Conservation (phyloP, 2,113 vertebrate genomes). For the Struthio camelus region DNA sequence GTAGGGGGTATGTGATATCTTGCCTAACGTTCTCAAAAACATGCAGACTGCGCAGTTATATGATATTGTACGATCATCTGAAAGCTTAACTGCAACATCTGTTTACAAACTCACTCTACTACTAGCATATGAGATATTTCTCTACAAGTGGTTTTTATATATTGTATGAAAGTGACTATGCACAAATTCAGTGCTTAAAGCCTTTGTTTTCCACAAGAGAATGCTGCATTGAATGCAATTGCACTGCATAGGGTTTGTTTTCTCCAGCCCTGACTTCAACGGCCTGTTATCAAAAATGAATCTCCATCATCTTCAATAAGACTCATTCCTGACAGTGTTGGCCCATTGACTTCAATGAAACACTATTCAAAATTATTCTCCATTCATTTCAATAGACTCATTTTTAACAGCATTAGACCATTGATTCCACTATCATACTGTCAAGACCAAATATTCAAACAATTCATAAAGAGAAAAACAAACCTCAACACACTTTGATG, state of each 20-base stretch:
- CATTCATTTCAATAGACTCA: not conserved
- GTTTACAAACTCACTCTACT: not conserved
- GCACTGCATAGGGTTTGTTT: not conserved
- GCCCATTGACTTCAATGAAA: constrained; percentile 38
- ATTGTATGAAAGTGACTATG: not conserved
- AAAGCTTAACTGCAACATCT: not conserved
- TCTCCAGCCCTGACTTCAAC: not conserved
- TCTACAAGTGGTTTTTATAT: not conserved
- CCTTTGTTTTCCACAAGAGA: not conserved
- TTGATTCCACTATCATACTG: not conserved
- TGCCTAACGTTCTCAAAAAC: not conserved
- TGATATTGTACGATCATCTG: not conserved
- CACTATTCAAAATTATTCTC: not conserved
- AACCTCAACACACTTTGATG: not conserved
- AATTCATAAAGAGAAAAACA: not conserved
- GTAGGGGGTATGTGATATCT: not conserved
- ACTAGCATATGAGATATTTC: not conserved
- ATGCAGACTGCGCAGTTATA: not conserved
- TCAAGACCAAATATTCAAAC: not conserved
- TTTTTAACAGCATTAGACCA: not conserved
- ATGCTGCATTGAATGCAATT: not conserved
- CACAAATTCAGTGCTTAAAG: not conserved
- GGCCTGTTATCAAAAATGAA: constrained; percentile 4
- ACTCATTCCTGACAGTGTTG: not conserved
- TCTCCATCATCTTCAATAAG: constrained; percentile 8